Conservation (phyloP, 2,797 vertebrate species). For the Coregonus sp. region DNA sequence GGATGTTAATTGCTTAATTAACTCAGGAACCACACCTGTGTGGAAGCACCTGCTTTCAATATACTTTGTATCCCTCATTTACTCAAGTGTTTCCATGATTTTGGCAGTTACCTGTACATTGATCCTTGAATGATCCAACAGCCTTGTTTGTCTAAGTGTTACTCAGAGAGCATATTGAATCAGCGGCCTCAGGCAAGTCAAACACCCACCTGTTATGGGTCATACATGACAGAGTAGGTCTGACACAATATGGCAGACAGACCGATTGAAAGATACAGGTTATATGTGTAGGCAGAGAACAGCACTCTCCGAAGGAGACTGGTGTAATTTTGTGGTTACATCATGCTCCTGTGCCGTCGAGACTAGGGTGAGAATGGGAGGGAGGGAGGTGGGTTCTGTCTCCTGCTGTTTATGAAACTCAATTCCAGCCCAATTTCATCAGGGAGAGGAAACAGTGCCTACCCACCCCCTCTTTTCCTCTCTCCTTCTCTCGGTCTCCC, state of each 20-base stretch:
- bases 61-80: too few relatives aligned
- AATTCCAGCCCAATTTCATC: constrained; percentile 55
- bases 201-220: constrained; percentile 1
- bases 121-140: not conserved
- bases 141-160: not conserved
- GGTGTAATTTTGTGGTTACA: constrained; percentile 31
- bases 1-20: too few relatives aligned
- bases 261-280: not conserved
- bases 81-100: too few relatives aligned
- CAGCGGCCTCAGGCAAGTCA: not conserved
- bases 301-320: not conserved
- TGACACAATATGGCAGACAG: constrained; percentile 13
- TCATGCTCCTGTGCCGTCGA: constrained; percentile 19
- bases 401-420: constrained; percentile 51
- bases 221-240: constrained; percentile 9
- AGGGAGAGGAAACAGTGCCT: constrained; percentile 28
- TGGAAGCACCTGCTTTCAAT: too few relatives aligned
- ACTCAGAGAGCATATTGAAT: not conserved
- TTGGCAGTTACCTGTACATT: not conserved
- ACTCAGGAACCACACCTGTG: too few relatives aligned
- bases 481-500: not conserved
- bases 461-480: constrained; percentile 1
- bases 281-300: constrained; percentile 11
- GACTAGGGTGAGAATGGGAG: not conserved
- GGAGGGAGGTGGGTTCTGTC: constrained; percentile 7